Percentiles rank a stretch among this genome's conserved stretches.
Conservation (phyloP, 2,797 vertebrate species). For the Epinephelus malabaricus region DNA sequence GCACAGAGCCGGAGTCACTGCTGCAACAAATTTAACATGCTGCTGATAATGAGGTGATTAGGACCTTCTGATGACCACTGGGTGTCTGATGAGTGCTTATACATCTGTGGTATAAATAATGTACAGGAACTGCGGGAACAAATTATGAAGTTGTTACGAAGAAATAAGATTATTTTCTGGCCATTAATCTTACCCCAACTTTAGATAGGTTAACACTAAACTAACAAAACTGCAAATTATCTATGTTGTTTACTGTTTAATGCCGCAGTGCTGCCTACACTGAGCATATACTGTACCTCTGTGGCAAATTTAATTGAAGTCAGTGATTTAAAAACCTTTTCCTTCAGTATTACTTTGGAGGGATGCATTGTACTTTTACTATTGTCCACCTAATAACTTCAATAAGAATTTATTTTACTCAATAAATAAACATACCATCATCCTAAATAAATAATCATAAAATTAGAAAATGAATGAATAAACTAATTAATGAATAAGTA, state of each 20-base stretch:
- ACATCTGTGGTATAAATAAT: slow-evolving; percentile 8
- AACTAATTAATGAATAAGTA: neutral
- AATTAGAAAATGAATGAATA: neutral
- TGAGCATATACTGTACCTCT: neutral
- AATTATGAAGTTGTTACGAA: neutral
- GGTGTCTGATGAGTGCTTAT: slow-evolving; percentile 13
- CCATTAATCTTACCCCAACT: neutral
- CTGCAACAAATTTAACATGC: slow-evolving; percentile 59
- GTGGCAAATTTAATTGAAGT: neutral
- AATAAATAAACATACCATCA: too few relatives aligned
- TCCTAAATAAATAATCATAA: neutral
- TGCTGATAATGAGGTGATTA: slow-evolving; percentile 54
- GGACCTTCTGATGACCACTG: slow-evolving; percentile 49
- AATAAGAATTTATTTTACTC: too few relatives aligned
- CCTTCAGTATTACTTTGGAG: neutral
- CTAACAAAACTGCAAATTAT: neutral
- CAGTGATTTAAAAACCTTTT: neutral
- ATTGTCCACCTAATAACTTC: too few relatives aligned
- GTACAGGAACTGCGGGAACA: neutral
- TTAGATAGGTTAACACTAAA: neutral
- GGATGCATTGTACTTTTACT: neutral
- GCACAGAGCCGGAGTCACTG: slow-evolving; percentile 43
- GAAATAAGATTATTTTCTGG: neutral
- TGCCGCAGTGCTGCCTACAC: neutral
- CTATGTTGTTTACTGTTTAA: slow-evolving; percentile 1